Base-by-base conservation (phyloP, 2,113 vertebrate species). In the Lamprologus speciosus region DNA sequence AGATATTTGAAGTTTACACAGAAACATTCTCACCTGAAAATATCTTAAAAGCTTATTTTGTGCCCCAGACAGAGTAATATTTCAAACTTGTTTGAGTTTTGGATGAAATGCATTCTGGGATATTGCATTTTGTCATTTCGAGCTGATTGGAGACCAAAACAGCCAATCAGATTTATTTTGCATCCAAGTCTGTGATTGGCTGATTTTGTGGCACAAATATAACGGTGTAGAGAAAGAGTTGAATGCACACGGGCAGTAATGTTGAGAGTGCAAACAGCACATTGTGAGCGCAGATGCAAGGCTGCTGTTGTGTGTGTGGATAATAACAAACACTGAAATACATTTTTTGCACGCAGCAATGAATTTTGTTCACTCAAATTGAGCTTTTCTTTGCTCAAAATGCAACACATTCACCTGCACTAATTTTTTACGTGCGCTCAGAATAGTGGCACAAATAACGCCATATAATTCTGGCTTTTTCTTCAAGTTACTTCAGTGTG, bases 201-300 rank as follows among this genome's bases (percentile, higher is more conserved):
- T 47, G 45, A 1, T 47, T 47, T 4, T 47, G 45, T 47, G 7
- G 45, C 14, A 47, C 45, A 47, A 47, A 4, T 47, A 47, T 47
- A 0, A 45, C 1, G 45, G 7, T 16, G 45, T 45, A 14, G 0
- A 45, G 42, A 45, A 45, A 45, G 13, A 45, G 42, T 1, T 45
- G 42, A 45, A 0, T 0, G 6, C 0, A 0, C 42, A 14, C 2
- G 3, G 42, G 42, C 13, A 45, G 42, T 1, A 45, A 14, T 45
- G 13, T 45, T 45, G 42, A 45, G 42, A 45, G 13, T 0, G 1
- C 42, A 1, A 42, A 0, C 13, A 14, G 0, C 42, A 45, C 13
- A 14, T 45, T 45, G 42, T 1, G 42, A 14, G 0, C 12, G 12
- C 13, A 14, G 14, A 45, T 7, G 42, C 3, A 45, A 45, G 6